Conservation (phyloP, 2,113 vertebrate genomes). For the Albula glossodonta region DNA sequence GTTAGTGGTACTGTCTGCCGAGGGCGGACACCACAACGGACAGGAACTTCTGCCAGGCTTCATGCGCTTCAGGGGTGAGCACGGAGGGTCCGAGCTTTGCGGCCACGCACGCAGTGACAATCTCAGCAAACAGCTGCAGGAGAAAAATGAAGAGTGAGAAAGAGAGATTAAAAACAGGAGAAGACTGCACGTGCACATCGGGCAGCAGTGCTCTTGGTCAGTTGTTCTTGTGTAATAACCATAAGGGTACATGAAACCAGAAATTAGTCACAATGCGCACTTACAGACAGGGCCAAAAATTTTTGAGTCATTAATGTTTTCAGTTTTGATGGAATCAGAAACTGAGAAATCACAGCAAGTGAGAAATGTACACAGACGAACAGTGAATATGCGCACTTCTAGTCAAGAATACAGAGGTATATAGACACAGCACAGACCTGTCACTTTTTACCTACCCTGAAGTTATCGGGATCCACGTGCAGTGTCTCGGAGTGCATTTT, state of each 20-base stretch:
- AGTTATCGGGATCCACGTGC: slow-evolving; percentile 84
- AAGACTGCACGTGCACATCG: too few relatives aligned
- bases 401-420: too few relatives aligned
- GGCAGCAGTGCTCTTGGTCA: too few relatives aligned
- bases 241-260: too few relatives aligned
- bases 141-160: background rate
- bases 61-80: slow-evolving; percentile 60
- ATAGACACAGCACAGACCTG: slow-evolving; percentile 16
- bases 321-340: too few relatives aligned
- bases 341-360: too few relatives aligned
- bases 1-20: slow-evolving; percentile 43
- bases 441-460: slow-evolving; percentile 72
- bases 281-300: too few relatives aligned
- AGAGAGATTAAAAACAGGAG: background rate
- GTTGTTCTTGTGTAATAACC: too few relatives aligned
- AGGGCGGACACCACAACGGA: slow-evolving; percentile 46
- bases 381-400: too few relatives aligned
- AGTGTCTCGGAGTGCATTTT: slow-evolving; percentile 80
- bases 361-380: too few relatives aligned
- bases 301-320: too few relatives aligned
- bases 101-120: slow-evolving; percentile 61
- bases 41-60: slow-evolving; percentile 76
- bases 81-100: slow-evolving; percentile 47
- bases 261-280: too few relatives aligned
- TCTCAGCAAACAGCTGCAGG: slow-evolving; percentile 69